Evolutionary conservation across 2,888 invertebrate species (phyloP).

Genomic region (Dynastes hyllus): DNA sequence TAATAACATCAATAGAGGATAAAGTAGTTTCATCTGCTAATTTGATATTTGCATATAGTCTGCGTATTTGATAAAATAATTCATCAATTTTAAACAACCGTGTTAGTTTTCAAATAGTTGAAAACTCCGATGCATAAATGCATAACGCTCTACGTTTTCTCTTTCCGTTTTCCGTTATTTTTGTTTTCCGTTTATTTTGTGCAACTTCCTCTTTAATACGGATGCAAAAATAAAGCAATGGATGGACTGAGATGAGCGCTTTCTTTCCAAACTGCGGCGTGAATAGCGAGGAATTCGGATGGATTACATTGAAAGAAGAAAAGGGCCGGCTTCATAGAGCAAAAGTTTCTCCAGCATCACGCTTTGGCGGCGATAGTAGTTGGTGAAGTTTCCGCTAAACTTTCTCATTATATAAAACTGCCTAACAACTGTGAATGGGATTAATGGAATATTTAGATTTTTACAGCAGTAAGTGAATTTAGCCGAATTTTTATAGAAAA

Average conservation of each 20-base stretch:
- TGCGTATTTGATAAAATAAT: too few species aligned
- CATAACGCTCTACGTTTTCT: neutral
- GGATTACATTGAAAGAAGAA: conserved; percentile 27
- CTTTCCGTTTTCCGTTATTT: neutral
- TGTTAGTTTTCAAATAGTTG: neutral
- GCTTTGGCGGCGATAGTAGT: conserved; percentile 15
- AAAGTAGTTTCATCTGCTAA: too few species aligned
- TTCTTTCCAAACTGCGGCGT: conserved; percentile 4
- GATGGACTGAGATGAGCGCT: neutral
- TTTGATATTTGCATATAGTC: too few species aligned
- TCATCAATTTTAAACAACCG: neutral
- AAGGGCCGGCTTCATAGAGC: conserved; percentile 5
- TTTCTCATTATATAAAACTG: conserved; percentile 42
- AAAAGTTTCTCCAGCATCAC: conserved; percentile 17
- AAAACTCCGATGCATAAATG: conserved; percentile 19
- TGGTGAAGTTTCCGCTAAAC: conserved; percentile 29
- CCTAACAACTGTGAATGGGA: conserved; percentile 15
- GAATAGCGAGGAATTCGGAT: conserved; percentile 34
- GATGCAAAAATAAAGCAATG: conserved; percentile 8
- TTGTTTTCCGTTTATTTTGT: conserved; percentile 13
- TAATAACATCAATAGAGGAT: too few species aligned
- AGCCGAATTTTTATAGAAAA: neutral
- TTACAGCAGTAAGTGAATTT: conserved; percentile 9
- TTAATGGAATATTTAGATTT: conserved; percentile 42
- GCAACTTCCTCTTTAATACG: conserved; percentile 22